Evolutionary conservation across 2,888 invertebrate genomes (phyloP).

Genomic region (Mythimna lalbum): DNA sequence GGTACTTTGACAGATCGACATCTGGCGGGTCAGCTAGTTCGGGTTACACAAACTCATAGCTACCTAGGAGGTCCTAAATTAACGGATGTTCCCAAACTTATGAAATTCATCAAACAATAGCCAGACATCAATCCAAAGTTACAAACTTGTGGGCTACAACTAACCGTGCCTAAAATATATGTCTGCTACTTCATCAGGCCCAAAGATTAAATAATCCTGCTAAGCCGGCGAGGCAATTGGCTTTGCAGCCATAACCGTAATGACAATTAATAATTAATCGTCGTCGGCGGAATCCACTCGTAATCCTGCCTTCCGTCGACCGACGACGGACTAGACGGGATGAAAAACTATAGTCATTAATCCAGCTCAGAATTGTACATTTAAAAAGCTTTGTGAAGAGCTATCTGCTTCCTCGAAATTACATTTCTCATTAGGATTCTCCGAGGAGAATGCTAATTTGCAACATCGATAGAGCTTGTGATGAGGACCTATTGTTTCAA

Average conservation of each 20-base stretch:
- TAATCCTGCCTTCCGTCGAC: conserved; percentile 72
- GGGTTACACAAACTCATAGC: neutral
- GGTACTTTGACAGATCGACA: no score
- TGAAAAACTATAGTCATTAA: conserved; percentile 82
- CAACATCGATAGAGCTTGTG: conserved; percentile 57
- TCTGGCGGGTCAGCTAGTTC: no score
- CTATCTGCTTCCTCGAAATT: conserved; percentile 67
- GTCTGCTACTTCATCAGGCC: conserved; percentile 54
- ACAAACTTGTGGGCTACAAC: neutral
- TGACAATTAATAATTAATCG: conserved; percentile 81
- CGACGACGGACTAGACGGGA: conserved; percentile 68
- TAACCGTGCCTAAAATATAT: conserved; percentile 27
- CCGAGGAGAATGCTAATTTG: conserved; percentile 63
- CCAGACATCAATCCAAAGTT: neutral
- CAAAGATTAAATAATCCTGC: conserved; percentile 56
- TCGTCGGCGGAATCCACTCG: conserved; percentile 73
- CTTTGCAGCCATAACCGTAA: conserved; percentile 75
- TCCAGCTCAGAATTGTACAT: conserved; percentile 75
- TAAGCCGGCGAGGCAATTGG: conserved; percentile 72
- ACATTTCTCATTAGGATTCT: conserved; percentile 66
- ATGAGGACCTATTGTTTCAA: conserved; percentile 47
- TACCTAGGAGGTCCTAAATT: neutral
- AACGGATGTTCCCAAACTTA: conserved; percentile 3
- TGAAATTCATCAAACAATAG: conserved; percentile 13
- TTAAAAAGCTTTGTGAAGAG: conserved; percentile 73